Percentiles rank a stretch among this genome's conserved stretches.
phyloP scores from a whole-genome alignment of 1,140 invertebrate species.

The Chrysomallon squamiferum region DNA sequence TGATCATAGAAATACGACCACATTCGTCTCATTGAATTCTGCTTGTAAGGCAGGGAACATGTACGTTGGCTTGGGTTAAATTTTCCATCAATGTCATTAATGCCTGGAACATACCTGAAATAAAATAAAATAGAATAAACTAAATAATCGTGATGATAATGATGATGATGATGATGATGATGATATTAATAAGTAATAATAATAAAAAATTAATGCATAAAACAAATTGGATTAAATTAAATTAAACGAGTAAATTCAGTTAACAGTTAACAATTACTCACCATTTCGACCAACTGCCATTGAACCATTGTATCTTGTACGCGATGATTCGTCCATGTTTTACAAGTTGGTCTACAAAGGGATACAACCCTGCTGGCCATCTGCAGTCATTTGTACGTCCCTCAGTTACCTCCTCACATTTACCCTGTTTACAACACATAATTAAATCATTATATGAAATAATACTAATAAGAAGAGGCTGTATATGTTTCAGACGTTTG shows the following conservation, averaged over 20 bases:
- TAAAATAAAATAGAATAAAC: no score
- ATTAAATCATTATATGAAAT: no score
- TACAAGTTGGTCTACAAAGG: conserved; percentile 4
- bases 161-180: no score
- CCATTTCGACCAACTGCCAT: conserved; percentile 16
- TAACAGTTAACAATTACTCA: no score
- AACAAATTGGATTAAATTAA: no score
- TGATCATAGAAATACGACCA: conserved; percentile 24
- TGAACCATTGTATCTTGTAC: conserved; percentile 22
- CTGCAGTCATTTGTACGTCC: neutral
- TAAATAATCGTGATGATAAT: no score
- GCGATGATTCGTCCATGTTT: conserved; percentile 12
- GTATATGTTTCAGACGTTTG: no score
- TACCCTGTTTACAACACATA: no score
- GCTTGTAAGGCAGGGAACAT: neutral
- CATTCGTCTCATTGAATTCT: conserved; percentile 10
- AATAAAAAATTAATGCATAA: no score
- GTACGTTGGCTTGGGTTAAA: conserved; percentile 9
- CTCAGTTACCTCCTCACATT: conserved; percentile 1
- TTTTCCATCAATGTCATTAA: conserved; percentile 20
- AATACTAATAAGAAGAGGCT: no score
- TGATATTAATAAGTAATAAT: no score
- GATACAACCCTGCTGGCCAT: conserved; percentile 15
- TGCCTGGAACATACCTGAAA: conserved; percentile 20
- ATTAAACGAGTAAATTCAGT: no score